These are phyloP conservation scores for Cromileptes altivelis DNA, from an alignment of 2,113 vertebrate genomes.

Conservation along the genomic window DNA sequence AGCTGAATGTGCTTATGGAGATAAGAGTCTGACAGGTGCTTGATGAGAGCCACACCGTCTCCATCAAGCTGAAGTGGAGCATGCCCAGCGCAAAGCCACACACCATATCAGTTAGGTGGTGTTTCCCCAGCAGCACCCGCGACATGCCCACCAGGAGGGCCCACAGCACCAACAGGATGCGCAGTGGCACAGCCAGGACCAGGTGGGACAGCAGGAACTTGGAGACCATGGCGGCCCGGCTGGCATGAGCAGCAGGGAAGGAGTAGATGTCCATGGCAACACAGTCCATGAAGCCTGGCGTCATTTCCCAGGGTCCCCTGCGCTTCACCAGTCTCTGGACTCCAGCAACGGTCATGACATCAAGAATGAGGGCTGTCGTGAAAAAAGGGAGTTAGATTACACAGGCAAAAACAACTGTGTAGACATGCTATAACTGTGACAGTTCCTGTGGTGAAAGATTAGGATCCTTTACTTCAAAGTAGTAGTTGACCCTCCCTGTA, in stretches of 20 bases:
- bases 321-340: conserved; percentile 94
- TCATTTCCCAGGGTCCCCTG: conserved; percentile 90
- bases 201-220: conserved; percentile 97
- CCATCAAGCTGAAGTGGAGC: conserved; percentile 94
- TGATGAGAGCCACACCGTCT: conserved; percentile 95
- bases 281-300: conserved; percentile 91
- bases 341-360: conserved; percentile 92
- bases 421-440: no score
- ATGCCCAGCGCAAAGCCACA: conserved; percentile 93
- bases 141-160: conserved; percentile 93
- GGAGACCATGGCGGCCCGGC: conserved; percentile 94
- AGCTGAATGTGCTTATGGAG: conserved; percentile 89
- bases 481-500: no score
- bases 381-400: not conserved
- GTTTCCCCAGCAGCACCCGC: conserved; percentile 92
- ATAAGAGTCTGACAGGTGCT: conserved; percentile 94
- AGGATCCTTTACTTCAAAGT: no score
- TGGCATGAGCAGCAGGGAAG: conserved; percentile 94
- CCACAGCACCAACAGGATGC: conserved; percentile 95
- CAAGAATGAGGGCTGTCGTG: conserved; percentile 90
- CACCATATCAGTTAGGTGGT: conserved; percentile 94
- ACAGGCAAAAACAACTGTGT: not conserved
- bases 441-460: no score
- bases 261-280: conserved; percentile 95
- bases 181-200: conserved; percentile 94